Conservation (phyloP, 2,888 invertebrate genomes). For the Mayetiola destructor region DNA sequence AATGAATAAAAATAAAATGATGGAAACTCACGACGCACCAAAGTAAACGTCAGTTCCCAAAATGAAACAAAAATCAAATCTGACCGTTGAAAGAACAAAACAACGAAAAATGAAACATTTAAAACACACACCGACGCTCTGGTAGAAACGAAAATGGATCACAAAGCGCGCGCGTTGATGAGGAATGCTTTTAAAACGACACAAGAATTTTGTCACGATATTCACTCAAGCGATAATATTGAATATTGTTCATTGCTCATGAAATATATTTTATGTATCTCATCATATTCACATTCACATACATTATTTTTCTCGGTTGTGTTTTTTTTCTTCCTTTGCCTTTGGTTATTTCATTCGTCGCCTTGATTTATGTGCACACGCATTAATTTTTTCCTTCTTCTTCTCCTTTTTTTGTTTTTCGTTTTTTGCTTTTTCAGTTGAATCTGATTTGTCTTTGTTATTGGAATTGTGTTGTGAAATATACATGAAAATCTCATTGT, state of each 20-base stretch:
- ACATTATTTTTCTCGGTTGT: background rate
- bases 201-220: constrained; percentile 19
- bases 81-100: background rate
- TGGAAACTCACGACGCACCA: background rate
- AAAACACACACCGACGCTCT: constrained; percentile 1
- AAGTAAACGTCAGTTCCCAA: no score
- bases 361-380: no score
- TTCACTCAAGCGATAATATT: constrained; percentile 17
- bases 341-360: background rate
- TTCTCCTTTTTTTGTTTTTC: no score
- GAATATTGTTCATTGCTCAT: no score
- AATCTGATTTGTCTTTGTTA: no score
- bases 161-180: constrained; percentile 8
- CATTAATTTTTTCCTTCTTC: no score
- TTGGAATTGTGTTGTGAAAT: no score
- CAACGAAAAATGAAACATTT: background rate
- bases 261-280: background rate
- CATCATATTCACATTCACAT: no score
- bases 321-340: background rate
- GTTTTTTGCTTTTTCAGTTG: no score
- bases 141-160: constrained; percentile 12
- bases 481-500: no score
- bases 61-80: background rate
- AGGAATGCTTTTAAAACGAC: constrained; percentile 21
- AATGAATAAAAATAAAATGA: no score